A percentile compares a stretch with the other conserved stretches of the same genome.
These are phyloP conservation scores for Alca torda DNA, from an alignment of 2,797 vertebrate species.

Conservation along the genomic window DNA sequence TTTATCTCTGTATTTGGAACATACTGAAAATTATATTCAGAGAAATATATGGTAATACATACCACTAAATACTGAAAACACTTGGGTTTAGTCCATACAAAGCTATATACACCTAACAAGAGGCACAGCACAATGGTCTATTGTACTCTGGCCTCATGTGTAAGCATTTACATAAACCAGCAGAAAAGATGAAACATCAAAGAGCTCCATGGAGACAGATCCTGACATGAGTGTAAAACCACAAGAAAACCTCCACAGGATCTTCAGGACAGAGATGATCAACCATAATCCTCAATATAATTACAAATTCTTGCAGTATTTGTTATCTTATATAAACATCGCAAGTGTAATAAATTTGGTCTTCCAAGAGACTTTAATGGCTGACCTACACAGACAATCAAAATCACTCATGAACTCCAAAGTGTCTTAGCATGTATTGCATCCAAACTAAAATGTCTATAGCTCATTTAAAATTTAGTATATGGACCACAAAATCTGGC, in stretches of 20 bases:
- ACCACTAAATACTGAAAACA: background rate
- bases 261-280: background rate
- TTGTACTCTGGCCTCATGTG: background rate
- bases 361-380: background rate
- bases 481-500: background rate
- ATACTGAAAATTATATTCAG: background rate
- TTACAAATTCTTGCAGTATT: background rate
- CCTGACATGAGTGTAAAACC: background rate
- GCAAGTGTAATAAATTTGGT: background rate
- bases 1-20: background rate
- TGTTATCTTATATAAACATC: background rate
- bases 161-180: background rate
- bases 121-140: background rate
- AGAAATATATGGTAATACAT: background rate
- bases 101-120: background rate
- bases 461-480: background rate
- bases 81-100: background rate
- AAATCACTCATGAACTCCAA: background rate
- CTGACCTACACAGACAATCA: background rate
- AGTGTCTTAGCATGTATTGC: background rate
- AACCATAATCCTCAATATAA: background rate
- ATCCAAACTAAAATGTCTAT: background rate
- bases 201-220: background rate
- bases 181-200: background rate
- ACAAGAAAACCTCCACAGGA: background rate